Evolutionary conservation across 2,113 vertebrate genomes (phyloP).

Genomic region (Glareola pratincola): DNA sequence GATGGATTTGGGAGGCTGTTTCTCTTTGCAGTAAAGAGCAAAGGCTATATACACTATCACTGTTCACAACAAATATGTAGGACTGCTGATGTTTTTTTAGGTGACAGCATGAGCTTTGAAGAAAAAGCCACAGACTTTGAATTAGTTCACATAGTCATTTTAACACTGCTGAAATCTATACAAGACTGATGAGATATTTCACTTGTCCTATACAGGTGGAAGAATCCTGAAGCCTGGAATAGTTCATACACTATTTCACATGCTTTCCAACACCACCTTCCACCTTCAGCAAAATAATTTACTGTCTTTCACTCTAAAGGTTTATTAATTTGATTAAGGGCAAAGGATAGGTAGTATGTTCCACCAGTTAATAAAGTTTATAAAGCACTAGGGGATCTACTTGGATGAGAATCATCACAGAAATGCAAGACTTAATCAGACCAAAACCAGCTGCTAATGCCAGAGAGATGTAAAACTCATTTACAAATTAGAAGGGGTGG

Average conservation of each 20-base stretch:
- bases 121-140: neutral
- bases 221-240: neutral
- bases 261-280: neutral
- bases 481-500: constrained; percentile 49
- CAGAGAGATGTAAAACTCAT: constrained; percentile 58
- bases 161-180: neutral
- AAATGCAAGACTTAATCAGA: constrained; percentile 60
- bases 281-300: constrained; percentile 20
- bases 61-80: neutral
- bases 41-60: neutral
- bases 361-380: constrained; percentile 49
- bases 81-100: neutral
- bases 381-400: constrained; percentile 50
- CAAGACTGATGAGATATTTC: neutral
- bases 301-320: constrained; percentile 11
- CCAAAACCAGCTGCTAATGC: constrained; percentile 18
- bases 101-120: neutral
- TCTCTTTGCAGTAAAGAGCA: neutral
- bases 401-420: constrained; percentile 46
- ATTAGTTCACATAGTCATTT: neutral
- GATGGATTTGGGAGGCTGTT: neutral
- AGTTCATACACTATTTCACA: neutral
- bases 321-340: constrained; percentile 48
- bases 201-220: neutral
- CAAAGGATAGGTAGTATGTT: constrained; percentile 8